Evolutionary conservation across 2,113 vertebrate species (phyloP), one percentile per base, ranked within the genome.

Genomic region (Eonycteris spelaea): DNA sequence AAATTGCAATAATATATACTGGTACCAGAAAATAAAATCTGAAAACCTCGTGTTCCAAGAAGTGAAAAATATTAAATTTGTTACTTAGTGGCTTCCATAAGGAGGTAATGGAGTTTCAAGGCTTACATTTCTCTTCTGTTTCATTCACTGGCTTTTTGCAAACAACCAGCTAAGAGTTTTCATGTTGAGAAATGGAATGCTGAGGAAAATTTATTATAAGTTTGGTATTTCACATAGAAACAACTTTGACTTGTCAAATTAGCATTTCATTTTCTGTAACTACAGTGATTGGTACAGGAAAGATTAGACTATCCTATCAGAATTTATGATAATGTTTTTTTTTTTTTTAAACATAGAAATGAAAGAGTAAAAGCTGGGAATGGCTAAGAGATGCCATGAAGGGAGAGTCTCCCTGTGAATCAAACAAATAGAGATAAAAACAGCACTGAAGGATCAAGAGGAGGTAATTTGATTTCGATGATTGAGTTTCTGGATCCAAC

Each of bases 191-290:
- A 96, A 97, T 88, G 26, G 77, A 95, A 71, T 35, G 28, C 77
- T 85, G 12, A 96, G 38, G 88, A 91, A 96, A 74, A 95, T 96
- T 97, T 96, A 95, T 98, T 97, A 53, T 86, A 92, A 91, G 95
- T 94, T 97, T 98, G 96, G 13, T 97, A 97, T 97, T 98, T 97
- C 71, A 97, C 75, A 93, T 86, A 35, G 87, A 9, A 6, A 11
- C 33, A 21, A 55, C 16, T 30, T 21, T 59, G 12, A 0, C n/a
- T 83, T 7, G 30, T n/a, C 40, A 12, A 91, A 2, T n/a, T 9
- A 90, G 3, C 7, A 7, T 14, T 28, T 90, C 35, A 70, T 18
- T 71, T 43, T 12, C 9, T 33, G 3, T 22, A 94, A 53, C 12
- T 28, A 55, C 21, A 33, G 0, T 63, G 12, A 68, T 19, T 22